These are phyloP conservation scores for Larimichthys crocea DNA, from an alignment of 2,113 vertebrate species.

Conservation along the genomic window DNA sequence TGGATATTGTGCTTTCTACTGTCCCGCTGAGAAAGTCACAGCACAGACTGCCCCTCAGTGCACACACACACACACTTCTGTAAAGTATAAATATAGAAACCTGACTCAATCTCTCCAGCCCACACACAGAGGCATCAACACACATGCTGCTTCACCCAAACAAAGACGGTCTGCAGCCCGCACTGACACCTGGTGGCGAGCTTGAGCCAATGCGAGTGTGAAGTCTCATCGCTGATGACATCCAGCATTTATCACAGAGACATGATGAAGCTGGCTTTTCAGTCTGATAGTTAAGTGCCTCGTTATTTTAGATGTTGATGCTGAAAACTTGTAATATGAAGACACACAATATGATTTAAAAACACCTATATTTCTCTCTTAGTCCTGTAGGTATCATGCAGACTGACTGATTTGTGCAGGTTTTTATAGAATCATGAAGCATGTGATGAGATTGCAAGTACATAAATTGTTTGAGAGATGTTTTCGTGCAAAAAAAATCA, in stretches of 20 bases:
- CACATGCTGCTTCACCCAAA: slow-evolving; percentile 27
- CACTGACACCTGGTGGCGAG: slow-evolving; percentile 74
- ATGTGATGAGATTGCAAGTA: not conserved
- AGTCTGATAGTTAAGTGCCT: not conserved
- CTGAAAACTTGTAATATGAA: too few species aligned
- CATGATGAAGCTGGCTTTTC: not conserved
- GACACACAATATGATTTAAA: not conserved
- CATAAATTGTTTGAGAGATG: not conserved
- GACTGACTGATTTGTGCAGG: not conserved
- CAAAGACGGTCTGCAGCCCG: not conserved
- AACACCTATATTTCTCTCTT: not conserved
- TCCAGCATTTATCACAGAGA: not conserved
- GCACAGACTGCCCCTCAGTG: slow-evolving; percentile 45
- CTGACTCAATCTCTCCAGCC: slow-evolving; percentile 64
- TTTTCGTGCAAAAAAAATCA: not conserved
- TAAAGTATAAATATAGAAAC: slow-evolving; percentile 64
- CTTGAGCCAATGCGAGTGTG: slow-evolving; percentile 31
- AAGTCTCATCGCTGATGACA: not conserved
- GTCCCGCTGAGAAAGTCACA: slow-evolving; percentile 69
- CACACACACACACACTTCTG: slow-evolving; percentile 43
- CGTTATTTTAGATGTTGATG: too few species aligned
- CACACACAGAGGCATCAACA: slow-evolving; percentile 56
- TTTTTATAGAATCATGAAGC: not conserved
- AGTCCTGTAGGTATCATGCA: not conserved
- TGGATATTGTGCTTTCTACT: slow-evolving; percentile 53